These are phyloP conservation scores for Mercenaria mercenaria DNA, from an alignment of 1,140 invertebrate species.

Conservation along the genomic window DNA sequence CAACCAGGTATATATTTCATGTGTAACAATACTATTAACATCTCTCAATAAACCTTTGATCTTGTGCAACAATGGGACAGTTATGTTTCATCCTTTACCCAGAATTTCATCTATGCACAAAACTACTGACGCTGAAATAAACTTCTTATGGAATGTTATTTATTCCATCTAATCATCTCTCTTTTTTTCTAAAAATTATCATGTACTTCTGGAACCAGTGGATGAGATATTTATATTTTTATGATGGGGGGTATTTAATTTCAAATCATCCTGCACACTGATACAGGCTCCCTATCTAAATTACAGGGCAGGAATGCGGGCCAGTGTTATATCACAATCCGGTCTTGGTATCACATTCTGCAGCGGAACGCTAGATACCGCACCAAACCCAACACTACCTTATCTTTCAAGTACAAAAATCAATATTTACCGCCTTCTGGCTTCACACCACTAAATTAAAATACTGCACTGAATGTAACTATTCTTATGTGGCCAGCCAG, in stretches of 20 bases:
- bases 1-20: too few relatives aligned
- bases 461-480: not conserved
- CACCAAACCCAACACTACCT: not conserved
- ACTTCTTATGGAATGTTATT: not conserved
- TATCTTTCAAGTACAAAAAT: not conserved
- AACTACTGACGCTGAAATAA: not conserved
- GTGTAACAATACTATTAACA: too few relatives aligned
- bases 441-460: not conserved
- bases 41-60: too few relatives aligned
- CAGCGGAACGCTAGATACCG: not conserved
- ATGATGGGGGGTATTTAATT: not conserved
- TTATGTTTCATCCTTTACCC: too few relatives aligned
- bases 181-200: constrained; percentile 12
- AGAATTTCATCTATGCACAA: too few relatives aligned
- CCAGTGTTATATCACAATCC: not conserved
- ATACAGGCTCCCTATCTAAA: constrained; percentile 32
- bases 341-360: not conserved
- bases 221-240: constrained; percentile 27
- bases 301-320: constrained; percentile 31
- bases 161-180: constrained; percentile 1
- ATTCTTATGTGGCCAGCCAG: not conserved
- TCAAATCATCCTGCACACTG: constrained; percentile 6
- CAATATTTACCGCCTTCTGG: not conserved
- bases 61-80: too few relatives aligned
- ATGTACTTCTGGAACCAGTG: not conserved